Conservation (phyloP, 2,797 vertebrate genomes). For the Cichlasoma orientale region DNA sequence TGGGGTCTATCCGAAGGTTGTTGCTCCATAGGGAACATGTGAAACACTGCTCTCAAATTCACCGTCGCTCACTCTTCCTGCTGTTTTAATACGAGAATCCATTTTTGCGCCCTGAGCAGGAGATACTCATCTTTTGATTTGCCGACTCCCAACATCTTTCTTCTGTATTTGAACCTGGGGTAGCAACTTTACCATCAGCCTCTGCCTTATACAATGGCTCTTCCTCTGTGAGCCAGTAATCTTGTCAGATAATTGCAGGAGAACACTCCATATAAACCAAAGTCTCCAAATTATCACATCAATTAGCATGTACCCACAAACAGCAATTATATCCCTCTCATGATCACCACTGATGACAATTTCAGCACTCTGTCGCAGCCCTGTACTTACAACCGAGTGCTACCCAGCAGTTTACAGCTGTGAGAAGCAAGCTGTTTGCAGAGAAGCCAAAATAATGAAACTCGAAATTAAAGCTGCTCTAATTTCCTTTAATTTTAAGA, state of each 20-base stretch:
- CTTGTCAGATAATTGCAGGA: slow-evolving; percentile 57
- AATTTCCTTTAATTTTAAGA: slow-evolving; percentile 61
- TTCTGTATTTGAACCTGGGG: slow-evolving; percentile 30
- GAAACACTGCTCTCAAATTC: slow-evolving; percentile 25
- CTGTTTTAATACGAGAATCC: slow-evolving; percentile 26
- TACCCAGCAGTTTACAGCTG: slow-evolving; percentile 21
- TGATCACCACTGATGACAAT: slow-evolving; percentile 37
- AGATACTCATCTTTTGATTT: slow-evolving; percentile 57
- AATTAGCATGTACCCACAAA: slow-evolving; percentile 57
- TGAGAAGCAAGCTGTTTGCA: slow-evolving; percentile 22
- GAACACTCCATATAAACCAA: slow-evolving; percentile 19
- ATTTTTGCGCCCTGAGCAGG: slow-evolving; percentile 10
- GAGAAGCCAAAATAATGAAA: slow-evolving; percentile 40
- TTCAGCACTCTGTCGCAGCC: slow-evolving; percentile 22
- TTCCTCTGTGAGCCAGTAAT: slow-evolving; percentile 17
- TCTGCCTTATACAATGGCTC: slow-evolving; percentile 17
- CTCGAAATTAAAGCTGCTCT: slow-evolving; percentile 48
- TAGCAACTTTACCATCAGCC: slow-evolving; percentile 23
- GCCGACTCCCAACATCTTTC: slow-evolving; percentile 35
- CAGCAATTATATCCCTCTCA: slow-evolving; percentile 52
- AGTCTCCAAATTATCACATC: slow-evolving; percentile 43
- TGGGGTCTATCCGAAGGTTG: background rate
- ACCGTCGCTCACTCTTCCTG: slow-evolving; percentile 4
- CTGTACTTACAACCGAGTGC: slow-evolving; percentile 15
- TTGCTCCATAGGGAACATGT: background rate